Percentiles rank a stretch among this genome's conserved stretches.
phyloP scores from a whole-genome alignment of 2,113 vertebrate genomes.

The Chionomys nivalis region DNA sequence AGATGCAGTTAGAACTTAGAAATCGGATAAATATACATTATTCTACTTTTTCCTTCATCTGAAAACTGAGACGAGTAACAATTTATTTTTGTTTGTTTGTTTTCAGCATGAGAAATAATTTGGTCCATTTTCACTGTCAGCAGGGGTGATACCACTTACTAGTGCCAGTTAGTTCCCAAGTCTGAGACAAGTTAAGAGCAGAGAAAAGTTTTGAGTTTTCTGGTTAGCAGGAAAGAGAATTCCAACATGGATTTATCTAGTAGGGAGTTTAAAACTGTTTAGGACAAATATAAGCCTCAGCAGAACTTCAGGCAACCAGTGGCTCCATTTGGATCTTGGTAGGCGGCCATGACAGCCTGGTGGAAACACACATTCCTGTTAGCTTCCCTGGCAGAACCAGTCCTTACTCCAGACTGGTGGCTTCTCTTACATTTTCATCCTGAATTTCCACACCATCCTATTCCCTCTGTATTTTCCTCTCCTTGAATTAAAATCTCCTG shows the following conservation, averaged over 20 bases:
- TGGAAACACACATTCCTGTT: not conserved
- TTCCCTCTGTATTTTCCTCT: not conserved
- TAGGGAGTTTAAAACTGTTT: not conserved
- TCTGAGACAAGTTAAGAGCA: not conserved
- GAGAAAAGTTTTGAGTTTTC: not conserved
- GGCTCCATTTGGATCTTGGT: not conserved
- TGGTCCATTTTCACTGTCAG: not conserved
- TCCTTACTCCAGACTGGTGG: not conserved
- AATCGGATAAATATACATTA: not conserved
- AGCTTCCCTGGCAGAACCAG: fast-evolving
- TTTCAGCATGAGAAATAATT: not conserved
- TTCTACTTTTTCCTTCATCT: not conserved
- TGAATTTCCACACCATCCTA: not conserved
- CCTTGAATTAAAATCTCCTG: not conserved
- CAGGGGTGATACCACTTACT: not conserved
- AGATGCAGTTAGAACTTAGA: not conserved
- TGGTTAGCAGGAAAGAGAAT: not conserved
- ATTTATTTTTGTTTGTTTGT: not conserved
- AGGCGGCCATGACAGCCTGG: too few species aligned
- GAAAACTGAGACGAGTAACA: not conserved
- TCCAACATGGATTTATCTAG: not conserved
- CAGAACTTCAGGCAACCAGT: not conserved
- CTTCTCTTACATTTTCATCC: not conserved
- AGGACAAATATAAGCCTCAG: not conserved
- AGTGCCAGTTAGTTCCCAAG: not conserved